These are phyloP conservation scores for Anas acuta DNA, from an alignment of 2,797 vertebrate species.

Conservation along the genomic window DNA sequence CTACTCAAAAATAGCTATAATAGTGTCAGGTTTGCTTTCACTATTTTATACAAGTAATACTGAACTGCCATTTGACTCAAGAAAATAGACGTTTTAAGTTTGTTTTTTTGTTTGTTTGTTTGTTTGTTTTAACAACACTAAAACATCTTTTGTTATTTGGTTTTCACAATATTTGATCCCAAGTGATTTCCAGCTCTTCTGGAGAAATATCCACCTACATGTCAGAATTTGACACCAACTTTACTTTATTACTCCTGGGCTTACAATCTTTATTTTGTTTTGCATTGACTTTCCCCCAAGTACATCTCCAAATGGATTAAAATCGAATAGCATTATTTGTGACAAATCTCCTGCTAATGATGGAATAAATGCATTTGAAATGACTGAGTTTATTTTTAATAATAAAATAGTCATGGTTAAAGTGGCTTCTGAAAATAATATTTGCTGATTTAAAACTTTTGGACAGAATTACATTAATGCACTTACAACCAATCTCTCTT, in stretches of 20 bases:
- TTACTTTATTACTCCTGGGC: conserved; percentile 5
- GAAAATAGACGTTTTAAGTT: not conserved
- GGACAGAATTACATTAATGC: not conserved
- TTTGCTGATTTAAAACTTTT: not conserved
- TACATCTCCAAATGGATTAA: conserved; percentile 15
- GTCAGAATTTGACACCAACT: not conserved
- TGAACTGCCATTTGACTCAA: not conserved
- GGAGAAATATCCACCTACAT: not conserved
- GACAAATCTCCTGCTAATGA: not conserved
- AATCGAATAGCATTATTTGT: not conserved
- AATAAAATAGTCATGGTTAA: not conserved
- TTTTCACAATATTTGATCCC: not conserved
- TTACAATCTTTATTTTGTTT: not conserved
- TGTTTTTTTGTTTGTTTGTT: no score
- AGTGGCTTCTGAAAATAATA: not conserved
- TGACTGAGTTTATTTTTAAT: not conserved
- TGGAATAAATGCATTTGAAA: not conserved
- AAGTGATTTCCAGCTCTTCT: not conserved
- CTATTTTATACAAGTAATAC: not conserved
- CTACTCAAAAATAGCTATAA: not conserved
- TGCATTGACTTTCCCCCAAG: not conserved
- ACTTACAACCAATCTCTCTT: not conserved
- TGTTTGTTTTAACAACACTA: not conserved
- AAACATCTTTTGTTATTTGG: not conserved
- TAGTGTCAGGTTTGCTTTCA: not conserved